Percentiles rank a stretch among this genome's conserved stretches.
Evolutionary conservation across 2,113 vertebrate species (phyloP).

Genomic region (Tiliqua scincoides): DNA sequence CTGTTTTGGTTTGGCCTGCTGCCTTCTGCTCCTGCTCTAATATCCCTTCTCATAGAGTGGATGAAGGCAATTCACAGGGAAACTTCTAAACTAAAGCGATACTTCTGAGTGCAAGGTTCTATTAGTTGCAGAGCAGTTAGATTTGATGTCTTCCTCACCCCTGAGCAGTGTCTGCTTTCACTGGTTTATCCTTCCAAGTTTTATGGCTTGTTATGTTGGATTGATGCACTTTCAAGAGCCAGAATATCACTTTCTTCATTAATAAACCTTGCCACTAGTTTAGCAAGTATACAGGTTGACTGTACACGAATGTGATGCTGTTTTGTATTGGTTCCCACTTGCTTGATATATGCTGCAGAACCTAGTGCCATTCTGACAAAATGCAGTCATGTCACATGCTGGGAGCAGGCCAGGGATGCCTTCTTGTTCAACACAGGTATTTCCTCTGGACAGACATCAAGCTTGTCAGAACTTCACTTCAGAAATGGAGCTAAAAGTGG

Average conservation of each 20-base stretch:
- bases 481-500: slow-evolving; percentile 47
- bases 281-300: neutral
- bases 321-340: accelerated
- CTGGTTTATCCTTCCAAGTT: neutral
- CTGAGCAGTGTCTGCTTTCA: neutral
- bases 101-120: neutral
- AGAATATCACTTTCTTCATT: accelerated
- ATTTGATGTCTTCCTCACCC: neutral
- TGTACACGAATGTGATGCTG: neutral
- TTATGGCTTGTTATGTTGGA: neutral
- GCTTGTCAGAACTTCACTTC: slow-evolving; percentile 13
- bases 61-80: slow-evolving; percentile 31
- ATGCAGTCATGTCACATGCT: neutral
- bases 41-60: slow-evolving; percentile 57
- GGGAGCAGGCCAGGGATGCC: neutral
- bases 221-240: neutral
- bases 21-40: slow-evolving; percentile 43
- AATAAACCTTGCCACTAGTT: neutral
- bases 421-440: neutral
- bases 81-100: no score
- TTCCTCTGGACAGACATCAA: neutral
- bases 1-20: slow-evolving; percentile 30
- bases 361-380: neutral
- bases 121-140: slow-evolving; percentile 18
- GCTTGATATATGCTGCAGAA: neutral